phyloP scores from a whole-genome alignment of 2,888 invertebrate species.

The Halocaridina rubra region DNA sequence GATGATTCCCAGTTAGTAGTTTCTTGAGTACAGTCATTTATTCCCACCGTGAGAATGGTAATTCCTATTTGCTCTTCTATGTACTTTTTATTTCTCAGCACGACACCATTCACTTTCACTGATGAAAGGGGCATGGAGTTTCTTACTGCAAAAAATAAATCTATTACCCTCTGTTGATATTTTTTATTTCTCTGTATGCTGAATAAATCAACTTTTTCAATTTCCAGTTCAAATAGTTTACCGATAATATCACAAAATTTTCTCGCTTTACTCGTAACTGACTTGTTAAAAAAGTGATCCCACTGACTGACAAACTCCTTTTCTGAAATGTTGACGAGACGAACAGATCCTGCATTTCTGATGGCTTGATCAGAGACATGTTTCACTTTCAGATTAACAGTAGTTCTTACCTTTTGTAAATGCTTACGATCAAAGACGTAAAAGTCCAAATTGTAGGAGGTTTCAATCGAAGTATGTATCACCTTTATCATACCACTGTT shows the following conservation, averaged over 20 bases:
- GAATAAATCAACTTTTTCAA: conserved; percentile 94
- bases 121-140: conserved; percentile 96
- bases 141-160: conserved; percentile 93
- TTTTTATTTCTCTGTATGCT: conserved; percentile 92
- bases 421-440: conserved; percentile 94
- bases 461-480: conserved; percentile 91
- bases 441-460: conserved; percentile 71
- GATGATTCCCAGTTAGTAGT: conserved; percentile 96
- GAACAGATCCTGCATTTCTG: conserved; percentile 92
- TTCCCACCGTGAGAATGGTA: conserved; percentile 96
- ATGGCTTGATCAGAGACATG: conserved; percentile 96
- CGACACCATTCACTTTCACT: conserved; percentile 91
- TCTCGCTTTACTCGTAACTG: conserved; percentile 88
- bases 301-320: conserved; percentile 96
- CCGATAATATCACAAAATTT: conserved; percentile 82
- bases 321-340: conserved; percentile 92
- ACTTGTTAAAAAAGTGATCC: conserved; percentile 87
- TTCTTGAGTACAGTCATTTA: conserved; percentile 95
- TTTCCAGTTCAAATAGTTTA: conserved; percentile 84
- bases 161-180: conserved; percentile 80
- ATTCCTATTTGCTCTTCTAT: conserved; percentile 93
- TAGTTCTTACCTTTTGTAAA: conserved; percentile 92
- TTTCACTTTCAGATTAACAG: conserved; percentile 92
- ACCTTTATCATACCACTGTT: conserved; percentile 96
- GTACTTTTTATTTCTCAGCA: conserved; percentile 73